Base-by-base conservation (phyloP, 2,113 vertebrate genomes). In the Alethe diademata region DNA sequence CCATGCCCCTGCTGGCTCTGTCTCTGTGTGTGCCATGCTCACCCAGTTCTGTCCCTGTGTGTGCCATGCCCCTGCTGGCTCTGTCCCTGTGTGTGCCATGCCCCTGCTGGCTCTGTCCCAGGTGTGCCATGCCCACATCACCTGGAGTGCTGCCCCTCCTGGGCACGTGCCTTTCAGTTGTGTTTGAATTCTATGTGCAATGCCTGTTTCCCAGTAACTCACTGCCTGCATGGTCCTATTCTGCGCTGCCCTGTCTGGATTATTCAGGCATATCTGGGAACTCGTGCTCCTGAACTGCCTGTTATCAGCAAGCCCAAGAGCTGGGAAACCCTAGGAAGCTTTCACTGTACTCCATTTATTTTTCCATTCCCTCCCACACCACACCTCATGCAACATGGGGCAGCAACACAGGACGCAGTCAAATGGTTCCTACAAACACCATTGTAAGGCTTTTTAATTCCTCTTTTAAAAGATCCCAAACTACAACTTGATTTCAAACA, bases 131-230 rank as follows among this genome's bases (percentile, higher is more conserved):
- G 42, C 14, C 42, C 42, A 47, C 2, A 18, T 51, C 56, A 29
- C 61, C 14, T 0, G 0, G 85, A 48, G 0, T 9, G 9, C 9
- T 47, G 66, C 40, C 24, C 19, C 62, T 88, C 62, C 75, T 5
- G 8, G 38, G 28, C 1, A 2, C 2, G 0, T 13, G 36, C 38
- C 83, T 78, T 62, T 48, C 3, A 4, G 14, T 4, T 51, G 31
- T 19, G 69, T 31, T 45, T 50, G 60, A 70, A 62, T 53, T 61
- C 81, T 12, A 9, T 57, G 28, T 8, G 45, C 31, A 64, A 3
- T 24, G 29, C 35, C 28, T 42, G 24, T 40, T 72, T 33, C 67
- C 0, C 2, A 78, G 40, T 40, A 60, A 51, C 64, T 47, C 7
- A 1, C 42, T 18, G 35, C 4, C 29, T 28, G 29, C 57, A 29